Conservation (phyloP, 2,113 vertebrate species). For the Ranitomeya variabilis region DNA sequence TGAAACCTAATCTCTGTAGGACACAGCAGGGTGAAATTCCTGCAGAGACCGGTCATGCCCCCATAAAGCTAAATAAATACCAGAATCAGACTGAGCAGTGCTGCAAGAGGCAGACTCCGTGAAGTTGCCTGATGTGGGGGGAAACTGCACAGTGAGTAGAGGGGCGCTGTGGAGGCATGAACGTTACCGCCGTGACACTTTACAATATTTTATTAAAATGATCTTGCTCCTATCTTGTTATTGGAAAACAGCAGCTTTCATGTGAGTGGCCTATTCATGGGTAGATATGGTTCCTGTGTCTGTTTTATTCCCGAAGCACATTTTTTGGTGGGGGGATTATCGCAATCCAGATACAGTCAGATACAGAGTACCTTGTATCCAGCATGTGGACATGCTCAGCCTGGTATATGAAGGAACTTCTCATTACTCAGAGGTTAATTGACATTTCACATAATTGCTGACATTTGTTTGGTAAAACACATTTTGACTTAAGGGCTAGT, state of each 20-base stretch:
- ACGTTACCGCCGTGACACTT: no score
- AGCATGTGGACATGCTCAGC: neutral
- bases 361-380: neutral
- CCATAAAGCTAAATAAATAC: no score
- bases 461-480: conserved; percentile 4
- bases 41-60: no score
- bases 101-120: no score
- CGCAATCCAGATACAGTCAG: no score
- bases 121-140: no score
- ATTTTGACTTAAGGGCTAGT: conserved; percentile 11
- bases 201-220: neutral
- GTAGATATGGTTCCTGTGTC: neutral
- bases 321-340: neutral
- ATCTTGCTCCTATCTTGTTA: neutral
- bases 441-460: conserved; percentile 9
- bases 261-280: neutral
- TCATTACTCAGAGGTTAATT: neutral
- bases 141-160: no score
- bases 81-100: no score
- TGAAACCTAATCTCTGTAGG: no score
- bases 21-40: no score
- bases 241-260: neutral
- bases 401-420: neutral
- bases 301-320: neutral
- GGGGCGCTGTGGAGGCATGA: no score